These are phyloP conservation scores for Lasioglossum calceatum DNA, from an alignment of 2,888 invertebrate species.

Conservation along the genomic window DNA sequence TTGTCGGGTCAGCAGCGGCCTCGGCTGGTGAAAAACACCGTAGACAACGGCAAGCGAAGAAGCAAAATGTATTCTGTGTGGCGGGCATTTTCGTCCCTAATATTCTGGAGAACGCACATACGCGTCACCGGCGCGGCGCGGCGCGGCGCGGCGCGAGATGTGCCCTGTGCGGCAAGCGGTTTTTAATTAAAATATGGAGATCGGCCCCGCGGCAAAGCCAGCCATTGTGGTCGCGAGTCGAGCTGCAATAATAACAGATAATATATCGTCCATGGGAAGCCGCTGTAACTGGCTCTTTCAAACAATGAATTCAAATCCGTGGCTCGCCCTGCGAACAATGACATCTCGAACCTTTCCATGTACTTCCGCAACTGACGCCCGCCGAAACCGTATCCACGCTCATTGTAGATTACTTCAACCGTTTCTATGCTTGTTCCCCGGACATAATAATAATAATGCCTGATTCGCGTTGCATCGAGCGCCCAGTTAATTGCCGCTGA, in stretches of 20 bases:
- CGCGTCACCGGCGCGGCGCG: background rate
- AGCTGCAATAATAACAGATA: conserved; percentile 83
- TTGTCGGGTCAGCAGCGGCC: background rate
- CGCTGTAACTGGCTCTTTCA: conserved; percentile 72
- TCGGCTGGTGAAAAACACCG: background rate
- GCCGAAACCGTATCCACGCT: conserved; percentile 19
- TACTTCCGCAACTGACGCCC: conserved; percentile 39
- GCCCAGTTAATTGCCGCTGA: background rate
- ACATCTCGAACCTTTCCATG: conserved; percentile 67
- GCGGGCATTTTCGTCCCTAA: conserved; percentile 21
- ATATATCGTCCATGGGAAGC: conserved; percentile 78
- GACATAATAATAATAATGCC: conserved; percentile 30
- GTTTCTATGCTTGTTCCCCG: background rate
- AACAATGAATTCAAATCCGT: conserved; percentile 81
- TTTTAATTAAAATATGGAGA: conserved; percentile 84
- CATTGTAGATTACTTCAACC: conserved; percentile 32
- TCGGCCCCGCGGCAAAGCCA: conserved; percentile 77
- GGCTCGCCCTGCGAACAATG: conserved; percentile 77
- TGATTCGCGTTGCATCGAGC: background rate
- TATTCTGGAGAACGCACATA: background rate
- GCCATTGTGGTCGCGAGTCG: conserved; percentile 78
- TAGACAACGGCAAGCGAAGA: background rate
- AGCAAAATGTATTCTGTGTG: background rate
- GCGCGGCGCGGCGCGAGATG: conserved; percentile 34
- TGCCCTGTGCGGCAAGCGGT: conserved; percentile 66